Evolutionary conservation across 2,888 invertebrate species (phyloP).

Genomic region (Sinodicranocentrus sp.): DNA sequence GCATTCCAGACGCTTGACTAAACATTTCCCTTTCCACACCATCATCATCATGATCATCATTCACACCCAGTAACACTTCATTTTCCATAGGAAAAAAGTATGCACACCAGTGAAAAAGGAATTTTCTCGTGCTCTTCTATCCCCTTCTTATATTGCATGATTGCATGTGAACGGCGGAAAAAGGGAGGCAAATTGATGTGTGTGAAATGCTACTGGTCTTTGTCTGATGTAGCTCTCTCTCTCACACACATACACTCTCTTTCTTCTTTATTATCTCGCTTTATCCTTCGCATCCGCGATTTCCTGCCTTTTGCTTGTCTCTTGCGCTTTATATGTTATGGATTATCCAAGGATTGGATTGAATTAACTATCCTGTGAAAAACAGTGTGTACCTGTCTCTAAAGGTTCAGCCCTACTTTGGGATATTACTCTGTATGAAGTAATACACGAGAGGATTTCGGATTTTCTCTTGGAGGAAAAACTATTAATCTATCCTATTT

Average conservation of each 20-base stretch:
- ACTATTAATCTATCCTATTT: constrained; percentile 73
- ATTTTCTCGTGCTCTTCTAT: not conserved
- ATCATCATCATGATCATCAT: constrained; percentile 55
- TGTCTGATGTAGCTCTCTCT: not conserved
- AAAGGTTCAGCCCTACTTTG: not conserved
- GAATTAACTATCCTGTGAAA: constrained; percentile 37
- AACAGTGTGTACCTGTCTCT: constrained; percentile 18
- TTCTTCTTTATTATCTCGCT: constrained; percentile 39
- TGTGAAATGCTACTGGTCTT: constrained; percentile 44
- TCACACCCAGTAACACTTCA: constrained; percentile 51
- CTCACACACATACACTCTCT: too few relatives aligned
- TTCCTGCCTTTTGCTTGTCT: constrained; percentile 19
- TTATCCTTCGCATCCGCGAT: constrained; percentile 32
- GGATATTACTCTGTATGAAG: not conserved
- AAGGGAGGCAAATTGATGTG: not conserved
- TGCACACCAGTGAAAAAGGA: not conserved
- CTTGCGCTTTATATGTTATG: not conserved
- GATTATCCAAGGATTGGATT: constrained; percentile 35
- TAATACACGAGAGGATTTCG: not conserved
- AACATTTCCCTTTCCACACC: constrained; percentile 67
- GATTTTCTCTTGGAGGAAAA: constrained; percentile 14
- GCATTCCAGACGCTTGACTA: constrained; percentile 74
- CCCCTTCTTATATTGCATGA: constrained; percentile 34
- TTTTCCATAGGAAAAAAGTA: constrained; percentile 40
- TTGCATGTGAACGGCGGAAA: constrained; percentile 26